Evolutionary conservation across 1,140 invertebrate genomes (phyloP).

Genomic region (Chionoecetes opilio): DNA sequence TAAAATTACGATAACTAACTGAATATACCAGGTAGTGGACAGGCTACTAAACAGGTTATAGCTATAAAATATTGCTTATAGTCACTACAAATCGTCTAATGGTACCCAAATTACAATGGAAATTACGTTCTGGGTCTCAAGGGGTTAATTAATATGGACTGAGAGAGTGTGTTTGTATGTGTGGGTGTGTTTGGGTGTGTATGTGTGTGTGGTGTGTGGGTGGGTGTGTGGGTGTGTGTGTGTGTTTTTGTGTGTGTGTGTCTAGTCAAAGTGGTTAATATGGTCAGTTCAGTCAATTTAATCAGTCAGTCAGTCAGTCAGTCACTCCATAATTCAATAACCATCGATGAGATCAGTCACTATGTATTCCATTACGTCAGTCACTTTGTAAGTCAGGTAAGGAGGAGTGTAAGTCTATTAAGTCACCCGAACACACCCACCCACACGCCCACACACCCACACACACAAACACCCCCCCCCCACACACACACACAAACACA

Average conservation of each 20-base stretch:
- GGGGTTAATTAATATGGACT: too few relatives aligned
- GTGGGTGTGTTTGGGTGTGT: not conserved
- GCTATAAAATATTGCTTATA: too few relatives aligned
- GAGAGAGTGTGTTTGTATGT: not conserved
- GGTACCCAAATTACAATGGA: too few relatives aligned
- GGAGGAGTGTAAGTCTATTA: not conserved
- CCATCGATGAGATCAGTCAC: too few relatives aligned
- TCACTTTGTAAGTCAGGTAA: not conserved
- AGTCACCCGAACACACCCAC: not conserved
- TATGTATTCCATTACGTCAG: too few relatives aligned
- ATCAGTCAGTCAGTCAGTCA: constrained; percentile 14
- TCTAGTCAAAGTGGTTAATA: not conserved
- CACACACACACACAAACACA: too few relatives aligned
- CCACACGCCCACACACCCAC: not conserved
- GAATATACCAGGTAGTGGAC: too few relatives aligned
- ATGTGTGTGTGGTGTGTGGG: not conserved
- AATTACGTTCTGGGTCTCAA: too few relatives aligned
- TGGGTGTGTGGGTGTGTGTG: not conserved
- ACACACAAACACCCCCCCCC: too few relatives aligned
- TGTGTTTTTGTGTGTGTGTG: not conserved
- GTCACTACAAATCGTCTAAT: too few relatives aligned
- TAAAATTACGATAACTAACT: too few relatives aligned
- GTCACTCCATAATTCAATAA: not conserved
- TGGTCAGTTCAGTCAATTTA: not conserved
- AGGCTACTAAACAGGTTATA: too few relatives aligned